These are phyloP conservation scores for Arvicanthis niloticus DNA, from an alignment of 2,113 vertebrate species.

Conservation along the genomic window DNA sequence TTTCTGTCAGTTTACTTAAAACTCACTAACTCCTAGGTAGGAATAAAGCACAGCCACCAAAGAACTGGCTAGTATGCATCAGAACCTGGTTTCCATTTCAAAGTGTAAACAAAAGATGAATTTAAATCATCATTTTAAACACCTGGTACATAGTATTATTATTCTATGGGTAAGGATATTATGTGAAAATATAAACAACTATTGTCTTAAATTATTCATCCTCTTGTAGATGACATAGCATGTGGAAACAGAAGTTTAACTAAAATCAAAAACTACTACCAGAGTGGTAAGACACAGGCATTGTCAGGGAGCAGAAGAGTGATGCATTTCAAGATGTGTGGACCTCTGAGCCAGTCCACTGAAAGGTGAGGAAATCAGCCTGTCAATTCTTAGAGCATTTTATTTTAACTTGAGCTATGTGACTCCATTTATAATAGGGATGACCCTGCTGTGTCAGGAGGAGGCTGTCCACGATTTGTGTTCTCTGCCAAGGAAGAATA, in stretches of 20 bases:
- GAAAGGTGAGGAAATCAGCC: neutral
- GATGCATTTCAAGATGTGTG: rapidly evolving
- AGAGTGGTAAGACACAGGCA: neutral
- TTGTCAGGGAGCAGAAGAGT: neutral
- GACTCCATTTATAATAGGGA: slow-evolving; percentile 29
- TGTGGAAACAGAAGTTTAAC: neutral
- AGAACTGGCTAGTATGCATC: rapidly evolving
- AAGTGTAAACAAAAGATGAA: neutral
- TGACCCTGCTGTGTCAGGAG: neutral
- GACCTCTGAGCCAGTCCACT: neutral
- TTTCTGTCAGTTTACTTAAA: neutral
- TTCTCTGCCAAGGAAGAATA: slow-evolving; percentile 33
- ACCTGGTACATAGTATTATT: neutral
- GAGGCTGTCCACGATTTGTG: slow-evolving; percentile 37
- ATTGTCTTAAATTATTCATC: neutral
- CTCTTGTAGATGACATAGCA: neutral
- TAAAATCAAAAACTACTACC: neutral
- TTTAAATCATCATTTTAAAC: neutral
- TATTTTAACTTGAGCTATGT: slow-evolving; percentile 45
- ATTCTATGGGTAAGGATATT: no score
- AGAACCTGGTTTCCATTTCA: neutral
- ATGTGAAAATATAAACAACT: neutral
- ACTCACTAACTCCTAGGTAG: neutral
- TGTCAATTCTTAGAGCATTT: neutral
- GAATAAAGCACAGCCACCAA: no score